Evolutionary conservation across 2,888 invertebrate species (phyloP).

Genomic region (Galeruca laticollis): DNA sequence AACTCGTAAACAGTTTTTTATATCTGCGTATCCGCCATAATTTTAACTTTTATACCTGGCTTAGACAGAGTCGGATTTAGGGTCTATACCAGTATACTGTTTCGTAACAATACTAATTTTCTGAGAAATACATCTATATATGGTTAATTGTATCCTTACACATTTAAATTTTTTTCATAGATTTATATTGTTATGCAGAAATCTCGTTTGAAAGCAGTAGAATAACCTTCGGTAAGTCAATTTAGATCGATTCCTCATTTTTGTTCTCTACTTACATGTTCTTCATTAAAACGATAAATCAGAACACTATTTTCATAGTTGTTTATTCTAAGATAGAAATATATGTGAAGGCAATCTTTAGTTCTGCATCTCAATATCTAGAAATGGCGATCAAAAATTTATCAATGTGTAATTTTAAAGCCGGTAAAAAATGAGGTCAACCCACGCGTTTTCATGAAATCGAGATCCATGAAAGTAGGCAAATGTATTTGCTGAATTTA

Average conservation of each 20-base stretch:
- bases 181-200: not conserved
- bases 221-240: not conserved
- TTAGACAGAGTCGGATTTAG: too few species aligned
- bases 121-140: too few species aligned
- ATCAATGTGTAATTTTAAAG: not conserved
- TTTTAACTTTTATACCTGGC: too few species aligned
- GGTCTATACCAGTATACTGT: too few species aligned
- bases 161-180: not conserved
- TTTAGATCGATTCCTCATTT: slow-evolving; percentile 3
- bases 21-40: too few species aligned
- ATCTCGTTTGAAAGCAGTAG: not conserved
- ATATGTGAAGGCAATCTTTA: slow-evolving; percentile 2
- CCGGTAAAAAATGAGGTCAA: not conserved
- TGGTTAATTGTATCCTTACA: too few species aligned
- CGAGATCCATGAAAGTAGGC: not conserved
- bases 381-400: not conserved
- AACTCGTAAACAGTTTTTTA: too few species aligned
- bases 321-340: slow-evolving; percentile 8
- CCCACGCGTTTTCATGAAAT: too few species aligned
- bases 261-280: too few species aligned
- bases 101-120: too few species aligned
- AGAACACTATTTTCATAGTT: not conserved
- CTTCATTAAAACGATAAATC: not conserved
- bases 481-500: not conserved
- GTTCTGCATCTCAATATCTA: not conserved